Conservation (phyloP, 2,888 invertebrate species). For the Mesorhabditis spiculigera region DNA sequence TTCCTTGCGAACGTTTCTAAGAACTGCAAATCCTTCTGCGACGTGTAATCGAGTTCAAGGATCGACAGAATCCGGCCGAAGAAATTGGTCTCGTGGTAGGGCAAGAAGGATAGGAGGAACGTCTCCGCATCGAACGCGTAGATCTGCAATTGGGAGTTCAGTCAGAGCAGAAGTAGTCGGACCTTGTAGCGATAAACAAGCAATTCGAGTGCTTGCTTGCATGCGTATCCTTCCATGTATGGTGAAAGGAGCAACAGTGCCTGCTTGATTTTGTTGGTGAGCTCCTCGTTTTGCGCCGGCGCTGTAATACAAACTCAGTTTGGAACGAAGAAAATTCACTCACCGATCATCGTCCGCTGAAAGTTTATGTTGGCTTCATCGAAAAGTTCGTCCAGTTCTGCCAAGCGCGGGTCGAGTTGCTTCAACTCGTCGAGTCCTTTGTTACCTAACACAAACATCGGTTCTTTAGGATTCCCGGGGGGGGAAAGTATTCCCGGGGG, state of each 20-base stretch:
- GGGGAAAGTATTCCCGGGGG: not conserved
- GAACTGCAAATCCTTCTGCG: constrained; percentile 60
- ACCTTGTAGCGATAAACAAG: constrained; percentile 71
- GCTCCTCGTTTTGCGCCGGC: constrained; percentile 72
- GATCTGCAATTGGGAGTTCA: constrained; percentile 68
- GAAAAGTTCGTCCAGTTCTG: constrained; percentile 76
- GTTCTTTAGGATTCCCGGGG: not conserved
- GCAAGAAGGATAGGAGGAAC: constrained; percentile 77
- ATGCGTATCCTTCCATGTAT: constrained; percentile 77
- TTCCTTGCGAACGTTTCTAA: constrained; percentile 33
- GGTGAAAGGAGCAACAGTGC: constrained; percentile 80
- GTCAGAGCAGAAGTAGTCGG: constrained; percentile 60
- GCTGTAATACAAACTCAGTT: not conserved
- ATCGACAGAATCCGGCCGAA: constrained; percentile 79
- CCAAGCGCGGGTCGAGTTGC: constrained; percentile 72
- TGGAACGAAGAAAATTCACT: not conserved
- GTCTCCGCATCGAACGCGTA: constrained; percentile 82
- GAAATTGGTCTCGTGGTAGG: constrained; percentile 86
- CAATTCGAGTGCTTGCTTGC: constrained; percentile 93
- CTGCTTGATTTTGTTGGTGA: constrained; percentile 74
- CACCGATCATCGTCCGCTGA: constrained; percentile 44
- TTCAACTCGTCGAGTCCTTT: constrained; percentile 81
- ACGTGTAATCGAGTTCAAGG: constrained; percentile 64
- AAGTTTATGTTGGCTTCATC: constrained; percentile 74
- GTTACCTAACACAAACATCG: constrained; percentile 63